phyloP scores from a whole-genome alignment of 2,888 invertebrate genomes.

The Xestobium rufovillosum region DNA sequence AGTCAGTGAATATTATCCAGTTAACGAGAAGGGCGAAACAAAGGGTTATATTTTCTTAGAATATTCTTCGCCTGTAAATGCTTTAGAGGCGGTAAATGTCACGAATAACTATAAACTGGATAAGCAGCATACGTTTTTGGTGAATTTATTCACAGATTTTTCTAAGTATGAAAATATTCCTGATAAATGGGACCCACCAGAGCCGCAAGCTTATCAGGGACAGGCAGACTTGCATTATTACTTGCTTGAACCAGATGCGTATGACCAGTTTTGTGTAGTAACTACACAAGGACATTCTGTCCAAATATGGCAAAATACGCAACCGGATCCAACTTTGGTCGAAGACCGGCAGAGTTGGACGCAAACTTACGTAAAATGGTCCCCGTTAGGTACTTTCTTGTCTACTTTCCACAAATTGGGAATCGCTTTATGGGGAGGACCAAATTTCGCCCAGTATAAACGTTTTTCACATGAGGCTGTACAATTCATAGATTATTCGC shows the following conservation, averaged over 20 bases:
- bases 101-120: constrained; percentile 92
- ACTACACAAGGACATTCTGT: constrained; percentile 68
- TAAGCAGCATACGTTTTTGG: constrained; percentile 87
- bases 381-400: constrained; percentile 92
- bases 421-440: constrained; percentile 96
- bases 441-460: constrained; percentile 84
- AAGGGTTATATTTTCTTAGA: constrained; percentile 90
- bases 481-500: constrained; percentile 95
- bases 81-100: constrained; percentile 80
- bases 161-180: constrained; percentile 88
- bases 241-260: constrained; percentile 88
- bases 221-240: constrained; percentile 90
- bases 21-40: constrained; percentile 72
- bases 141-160: constrained; percentile 92
- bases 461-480: constrained; percentile 86
- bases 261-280: constrained; percentile 91
- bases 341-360: constrained; percentile 92
- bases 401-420: constrained; percentile 95
- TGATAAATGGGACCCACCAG: constrained; percentile 88
- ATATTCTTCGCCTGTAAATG: constrained; percentile 74
- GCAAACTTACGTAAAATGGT: constrained; percentile 95
- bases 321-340: constrained; percentile 74
- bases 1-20: constrained; percentile 84
- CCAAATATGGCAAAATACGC: constrained; percentile 80
- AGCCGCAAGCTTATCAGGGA: constrained; percentile 81